Evolutionary conservation across 2,888 invertebrate genomes (phyloP), one percentile per base, ranked within the genome.

Genomic region (Aphrophora alni): DNA sequence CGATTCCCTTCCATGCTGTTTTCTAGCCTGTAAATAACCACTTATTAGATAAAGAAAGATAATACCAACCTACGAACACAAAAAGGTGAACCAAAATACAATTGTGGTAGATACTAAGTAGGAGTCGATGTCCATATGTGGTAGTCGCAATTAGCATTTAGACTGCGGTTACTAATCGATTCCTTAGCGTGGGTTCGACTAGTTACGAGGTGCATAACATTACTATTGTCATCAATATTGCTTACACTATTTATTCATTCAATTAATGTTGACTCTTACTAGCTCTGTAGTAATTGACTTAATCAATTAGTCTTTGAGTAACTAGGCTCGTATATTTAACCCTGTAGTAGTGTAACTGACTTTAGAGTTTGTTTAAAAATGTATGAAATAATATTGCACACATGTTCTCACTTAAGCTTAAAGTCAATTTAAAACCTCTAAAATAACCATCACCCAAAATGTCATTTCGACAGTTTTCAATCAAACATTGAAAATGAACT

Each of bases 131-230:
- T 5, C 59, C 59, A 59, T 59, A 59, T 59, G 59, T 21, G 59
- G 59, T 14, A 59, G 59, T 59, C 59, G 59, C 59, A 59, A 59
- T 59, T 59, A 59, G 59, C 59, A 59, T 59, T 59, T 59, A 59
- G 59, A 59, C 59, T 44, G 59, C 59, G 4, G 21, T 21, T 21
- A 59, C 59, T 59, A 59, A 59, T 59, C 59, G 59, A 59, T 59
- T 59, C n/a, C 21, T 21, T 5, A n/a, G 59, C 59, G 59, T 59
- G 21, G 59, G 59, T 59, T 44, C 59, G n/a, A 59, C 21, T 59
- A 2, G 12, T 59, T 59, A 59, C 59, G 59, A 21, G 59, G 59
- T 59, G 59, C 59, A 59, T 21, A 59, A 59, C 59, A 59, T 59
- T 59, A 21, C 59, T 21, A 21, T 59, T 59, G 59, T 59, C 59